Evolutionary conservation across 2,797 vertebrate species (phyloP).

Genomic region (Pteronotus mesoamericanus): DNA sequence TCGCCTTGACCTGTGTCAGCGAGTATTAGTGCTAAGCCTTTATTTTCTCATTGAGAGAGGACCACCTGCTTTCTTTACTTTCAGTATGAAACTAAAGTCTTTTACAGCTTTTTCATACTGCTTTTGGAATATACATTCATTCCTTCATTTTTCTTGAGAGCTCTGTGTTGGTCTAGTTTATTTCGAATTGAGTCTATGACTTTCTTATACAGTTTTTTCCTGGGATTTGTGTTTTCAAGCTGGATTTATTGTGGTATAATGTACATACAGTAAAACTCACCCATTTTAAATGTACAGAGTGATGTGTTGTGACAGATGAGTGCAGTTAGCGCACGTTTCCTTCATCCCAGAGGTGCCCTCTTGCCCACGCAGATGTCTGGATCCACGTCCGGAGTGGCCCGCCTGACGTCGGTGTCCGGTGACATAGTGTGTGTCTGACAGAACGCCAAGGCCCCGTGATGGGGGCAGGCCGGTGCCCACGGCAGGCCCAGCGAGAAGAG

Average conservation of each 20-base stretch:
- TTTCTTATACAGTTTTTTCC: not conserved
- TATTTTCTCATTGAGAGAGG: not conserved
- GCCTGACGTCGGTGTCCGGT: too few species aligned
- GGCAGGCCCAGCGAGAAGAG: not conserved
- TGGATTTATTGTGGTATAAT: not conserved
- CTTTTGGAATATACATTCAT: not conserved
- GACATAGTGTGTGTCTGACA: not conserved
- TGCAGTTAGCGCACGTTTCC: fast-evolving
- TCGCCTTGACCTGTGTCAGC: fast-evolving
- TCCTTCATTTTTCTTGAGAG: not conserved
- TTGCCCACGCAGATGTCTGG: not conserved
- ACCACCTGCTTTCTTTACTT: fast-evolving
- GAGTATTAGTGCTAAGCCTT: too few species aligned
- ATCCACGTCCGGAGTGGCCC: too few species aligned
- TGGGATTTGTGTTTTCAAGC: not conserved
- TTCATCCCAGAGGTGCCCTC: not conserved
- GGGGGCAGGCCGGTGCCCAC: not conserved
- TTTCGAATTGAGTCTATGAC: not conserved
- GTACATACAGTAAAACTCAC: not conserved
- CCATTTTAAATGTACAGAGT: not conserved
- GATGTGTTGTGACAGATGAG: fast-evolving
- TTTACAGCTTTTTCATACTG: not conserved
- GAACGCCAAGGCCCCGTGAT: fast-evolving
- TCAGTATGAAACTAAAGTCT: too few species aligned
- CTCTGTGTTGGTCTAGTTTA: not conserved